Conservation (phyloP, 2,113 vertebrate species). For the Porphyrio hochstetteri region DNA sequence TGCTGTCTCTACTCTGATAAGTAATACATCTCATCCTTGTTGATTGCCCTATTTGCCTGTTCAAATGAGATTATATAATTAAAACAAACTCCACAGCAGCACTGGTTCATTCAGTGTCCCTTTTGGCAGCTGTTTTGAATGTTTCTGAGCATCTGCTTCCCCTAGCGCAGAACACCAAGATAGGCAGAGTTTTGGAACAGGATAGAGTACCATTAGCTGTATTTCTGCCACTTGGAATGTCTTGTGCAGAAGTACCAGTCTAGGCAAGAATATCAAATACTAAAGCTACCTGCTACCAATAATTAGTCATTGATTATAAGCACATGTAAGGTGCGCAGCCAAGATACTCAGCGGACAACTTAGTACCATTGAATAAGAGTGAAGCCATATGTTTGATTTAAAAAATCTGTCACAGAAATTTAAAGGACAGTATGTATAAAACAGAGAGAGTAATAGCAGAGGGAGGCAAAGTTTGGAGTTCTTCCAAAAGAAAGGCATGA, state of each 20-base stretch:
- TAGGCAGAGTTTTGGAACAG: background rate
- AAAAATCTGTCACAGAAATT: background rate
- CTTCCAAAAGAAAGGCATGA: background rate
- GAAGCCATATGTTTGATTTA: background rate
- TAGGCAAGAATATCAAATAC: background rate
- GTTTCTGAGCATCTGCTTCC: background rate
- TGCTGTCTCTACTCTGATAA: background rate
- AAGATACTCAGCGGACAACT: background rate
- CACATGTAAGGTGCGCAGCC: background rate
- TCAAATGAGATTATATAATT: background rate
- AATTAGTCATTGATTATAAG: background rate
- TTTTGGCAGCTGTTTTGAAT: background rate
- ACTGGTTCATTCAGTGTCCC: background rate
- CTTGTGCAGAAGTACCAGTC: rapidly evolving
- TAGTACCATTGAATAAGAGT: background rate
- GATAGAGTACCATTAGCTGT: rapidly evolving
- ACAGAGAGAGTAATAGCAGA: background rate
- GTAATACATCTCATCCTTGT: background rate
- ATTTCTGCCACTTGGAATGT: background rate
- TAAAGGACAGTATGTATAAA: background rate
- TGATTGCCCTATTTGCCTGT: background rate
- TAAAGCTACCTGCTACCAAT: background rate
- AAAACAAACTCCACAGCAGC: background rate
- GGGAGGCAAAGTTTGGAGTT: background rate
- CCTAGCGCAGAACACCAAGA: background rate